Evolutionary conservation across 2,797 vertebrate genomes (phyloP).

Genomic region (Chloroceryle amazona): DNA sequence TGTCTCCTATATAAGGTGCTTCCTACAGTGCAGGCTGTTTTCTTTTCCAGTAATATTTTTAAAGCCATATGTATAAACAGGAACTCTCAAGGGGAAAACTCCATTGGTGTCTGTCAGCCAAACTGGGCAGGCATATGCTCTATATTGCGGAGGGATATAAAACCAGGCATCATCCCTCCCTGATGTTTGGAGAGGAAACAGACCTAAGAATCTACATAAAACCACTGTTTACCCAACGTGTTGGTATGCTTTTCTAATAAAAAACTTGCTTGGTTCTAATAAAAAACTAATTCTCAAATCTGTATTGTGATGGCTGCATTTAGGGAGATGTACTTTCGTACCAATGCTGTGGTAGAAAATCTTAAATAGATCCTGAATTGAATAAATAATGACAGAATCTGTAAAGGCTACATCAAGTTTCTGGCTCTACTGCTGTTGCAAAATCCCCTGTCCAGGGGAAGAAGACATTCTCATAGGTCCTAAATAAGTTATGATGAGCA

Average conservation of each 20-base stretch:
- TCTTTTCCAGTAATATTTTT: background rate
- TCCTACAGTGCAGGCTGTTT: background rate
- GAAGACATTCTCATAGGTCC: background rate
- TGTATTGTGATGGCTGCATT: background rate
- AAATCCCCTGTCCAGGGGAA: background rate
- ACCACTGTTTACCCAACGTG: background rate
- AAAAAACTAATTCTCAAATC: background rate
- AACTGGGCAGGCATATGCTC: background rate
- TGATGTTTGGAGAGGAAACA: background rate
- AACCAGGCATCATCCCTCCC: background rate
- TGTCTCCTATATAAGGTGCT: background rate
- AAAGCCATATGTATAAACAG: background rate
- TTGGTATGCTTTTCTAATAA: background rate
- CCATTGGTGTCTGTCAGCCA: background rate
- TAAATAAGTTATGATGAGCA: background rate
- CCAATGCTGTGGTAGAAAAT: background rate
- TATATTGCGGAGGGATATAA: background rate
- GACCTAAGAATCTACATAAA: background rate
- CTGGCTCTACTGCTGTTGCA: background rate
- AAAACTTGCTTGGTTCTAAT: background rate
- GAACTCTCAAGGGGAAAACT: background rate
- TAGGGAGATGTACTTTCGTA: background rate
- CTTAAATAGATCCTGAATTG: background rate
- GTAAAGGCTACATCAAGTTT: background rate
- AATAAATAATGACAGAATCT: background rate